Evolutionary conservation across 2,113 vertebrate species (phyloP).

Genomic region (Chaetura pelagica): DNA sequence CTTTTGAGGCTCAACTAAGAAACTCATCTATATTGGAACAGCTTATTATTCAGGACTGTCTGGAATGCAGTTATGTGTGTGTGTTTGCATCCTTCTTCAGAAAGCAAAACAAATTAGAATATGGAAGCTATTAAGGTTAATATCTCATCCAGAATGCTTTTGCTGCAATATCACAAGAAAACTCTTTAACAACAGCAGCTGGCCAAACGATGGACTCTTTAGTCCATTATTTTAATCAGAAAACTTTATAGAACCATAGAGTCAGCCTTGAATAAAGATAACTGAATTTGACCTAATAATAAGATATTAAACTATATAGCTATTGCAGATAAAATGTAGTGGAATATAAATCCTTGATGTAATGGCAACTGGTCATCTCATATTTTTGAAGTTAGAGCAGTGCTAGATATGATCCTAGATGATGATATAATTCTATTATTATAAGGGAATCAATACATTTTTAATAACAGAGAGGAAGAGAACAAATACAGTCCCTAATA

Average conservation of each 20-base stretch:
- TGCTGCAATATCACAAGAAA: neutral
- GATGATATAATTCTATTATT: neutral
- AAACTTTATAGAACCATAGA: neutral
- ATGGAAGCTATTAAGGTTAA: neutral
- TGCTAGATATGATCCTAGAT: neutral
- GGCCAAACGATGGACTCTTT: neutral
- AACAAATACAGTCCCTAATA: neutral
- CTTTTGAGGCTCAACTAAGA: neutral
- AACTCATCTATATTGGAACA: neutral
- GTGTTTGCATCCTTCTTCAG: neutral
- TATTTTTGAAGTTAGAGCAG: slow-evolving; percentile 3
- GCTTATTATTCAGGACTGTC: neutral
- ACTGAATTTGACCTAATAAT: neutral
- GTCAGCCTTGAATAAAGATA: neutral
- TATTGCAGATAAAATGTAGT: neutral
- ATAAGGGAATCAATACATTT: slow-evolving; percentile 5
- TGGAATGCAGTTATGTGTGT: neutral
- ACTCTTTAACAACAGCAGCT: neutral
- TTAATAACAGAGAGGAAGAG: neutral
- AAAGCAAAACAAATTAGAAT: neutral
- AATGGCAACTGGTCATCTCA: neutral
- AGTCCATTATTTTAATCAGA: neutral
- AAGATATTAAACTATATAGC: neutral
- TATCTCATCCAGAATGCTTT: neutral
- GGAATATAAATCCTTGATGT: neutral